Evolutionary conservation across 2,888 invertebrate species (phyloP).

Genomic region (Parnassius orleans): DNA sequence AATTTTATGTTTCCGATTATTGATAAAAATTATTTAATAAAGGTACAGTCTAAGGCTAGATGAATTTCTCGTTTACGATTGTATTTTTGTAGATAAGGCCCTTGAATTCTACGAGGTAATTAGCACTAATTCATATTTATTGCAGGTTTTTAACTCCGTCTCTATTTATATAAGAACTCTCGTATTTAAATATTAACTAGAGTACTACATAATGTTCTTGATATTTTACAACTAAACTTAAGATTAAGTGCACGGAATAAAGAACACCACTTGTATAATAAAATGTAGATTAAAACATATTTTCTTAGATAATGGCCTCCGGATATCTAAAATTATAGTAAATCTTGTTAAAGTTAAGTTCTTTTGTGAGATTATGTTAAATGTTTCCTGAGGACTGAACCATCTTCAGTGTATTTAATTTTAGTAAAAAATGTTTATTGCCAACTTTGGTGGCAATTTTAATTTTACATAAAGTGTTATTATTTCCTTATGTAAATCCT

Average conservation of each 20-base stretch:
- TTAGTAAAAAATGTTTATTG: too few relatives aligned
- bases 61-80: constrained; percentile 19
- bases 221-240: constrained; percentile 11
- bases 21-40: too few relatives aligned
- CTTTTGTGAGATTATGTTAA: not conserved
- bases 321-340: too few relatives aligned
- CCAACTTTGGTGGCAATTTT: too few relatives aligned
- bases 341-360: constrained; percentile 4
- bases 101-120: constrained; percentile 6
- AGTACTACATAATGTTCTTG: constrained; percentile 5
- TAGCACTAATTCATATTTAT: constrained; percentile 38
- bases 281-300: constrained; percentile 13
- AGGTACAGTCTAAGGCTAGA: too few relatives aligned
- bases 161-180: constrained; percentile 34
- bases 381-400: too few relatives aligned
- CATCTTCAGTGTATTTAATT: too few relatives aligned
- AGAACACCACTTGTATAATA: constrained; percentile 9
- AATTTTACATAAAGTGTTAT: too few relatives aligned
- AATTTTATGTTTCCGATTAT: not conserved
- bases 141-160: constrained; percentile 53
- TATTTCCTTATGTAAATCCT: too few relatives aligned
- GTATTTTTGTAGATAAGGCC: not conserved
- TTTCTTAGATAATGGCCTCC: constrained; percentile 5
- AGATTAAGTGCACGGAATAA: constrained; percentile 5
- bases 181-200: constrained; percentile 8